phyloP scores from a whole-genome alignment of 2,113 vertebrate genomes.

The Myiopsitta monachus region DNA sequence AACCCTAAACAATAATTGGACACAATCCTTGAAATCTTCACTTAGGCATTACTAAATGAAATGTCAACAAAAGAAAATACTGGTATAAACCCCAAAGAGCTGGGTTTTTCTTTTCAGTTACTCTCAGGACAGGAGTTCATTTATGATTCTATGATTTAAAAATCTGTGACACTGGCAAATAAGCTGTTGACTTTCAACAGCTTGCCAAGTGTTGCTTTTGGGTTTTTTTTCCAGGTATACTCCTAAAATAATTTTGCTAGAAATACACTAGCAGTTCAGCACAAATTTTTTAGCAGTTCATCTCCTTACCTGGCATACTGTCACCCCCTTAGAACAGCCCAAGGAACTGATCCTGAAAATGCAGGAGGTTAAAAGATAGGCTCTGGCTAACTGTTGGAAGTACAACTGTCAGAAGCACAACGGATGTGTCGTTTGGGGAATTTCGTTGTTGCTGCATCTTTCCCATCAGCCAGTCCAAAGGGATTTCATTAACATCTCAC shows the following conservation, averaged over 20 bases:
- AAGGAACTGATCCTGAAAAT: not conserved
- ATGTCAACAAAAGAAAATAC: not conserved
- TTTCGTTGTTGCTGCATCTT: not conserved
- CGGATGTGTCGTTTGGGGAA: not conserved
- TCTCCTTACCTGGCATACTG: not conserved
- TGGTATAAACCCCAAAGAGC: not conserved
- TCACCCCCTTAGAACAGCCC: not conserved
- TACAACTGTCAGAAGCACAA: not conserved
- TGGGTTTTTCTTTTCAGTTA: not conserved
- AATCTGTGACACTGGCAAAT: not conserved
- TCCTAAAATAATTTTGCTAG: not conserved
- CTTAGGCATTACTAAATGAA: not conserved
- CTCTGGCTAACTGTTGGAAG: not conserved
- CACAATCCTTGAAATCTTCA: not conserved
- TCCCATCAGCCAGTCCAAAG: not conserved
- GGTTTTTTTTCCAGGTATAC: not conserved
- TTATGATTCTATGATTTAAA: not conserved
- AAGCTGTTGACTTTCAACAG: not conserved
- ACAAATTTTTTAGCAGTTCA: not conserved
- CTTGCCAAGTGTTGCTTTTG: not conserved
- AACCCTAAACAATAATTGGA: not conserved
- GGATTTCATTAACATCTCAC: constrained; percentile 15
- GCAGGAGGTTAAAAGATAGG: not conserved
- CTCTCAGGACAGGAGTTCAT: not conserved
- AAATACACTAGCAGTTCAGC: not conserved